These are phyloP conservation scores for Drosophila suboccidentalis DNA, from an alignment of 2,888 invertebrate genomes.

Conservation along the genomic window DNA sequence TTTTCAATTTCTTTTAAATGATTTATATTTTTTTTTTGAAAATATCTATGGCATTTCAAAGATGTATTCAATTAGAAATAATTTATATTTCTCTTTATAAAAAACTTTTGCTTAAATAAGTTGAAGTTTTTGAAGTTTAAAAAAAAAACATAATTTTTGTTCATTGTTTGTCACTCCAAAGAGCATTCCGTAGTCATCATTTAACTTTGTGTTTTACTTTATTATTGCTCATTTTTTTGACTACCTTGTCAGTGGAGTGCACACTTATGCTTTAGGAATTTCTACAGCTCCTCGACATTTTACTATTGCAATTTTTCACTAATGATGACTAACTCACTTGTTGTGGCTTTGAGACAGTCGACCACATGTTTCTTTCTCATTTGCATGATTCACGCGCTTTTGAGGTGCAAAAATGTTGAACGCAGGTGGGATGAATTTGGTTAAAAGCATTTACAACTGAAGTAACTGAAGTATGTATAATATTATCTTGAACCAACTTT, in stretches of 20 bases:
- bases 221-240: constrained; percentile 12
- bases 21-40: too few species aligned
- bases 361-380: constrained; percentile 39
- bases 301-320: constrained; percentile 68
- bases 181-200: constrained; percentile 24
- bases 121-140: background rate
- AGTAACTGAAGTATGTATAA: background rate
- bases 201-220: background rate
- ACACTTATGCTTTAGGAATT: constrained; percentile 76
- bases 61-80: too few species aligned
- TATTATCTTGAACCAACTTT: background rate
- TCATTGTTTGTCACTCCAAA: background rate
- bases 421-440: constrained; percentile 49
- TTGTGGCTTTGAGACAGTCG: constrained; percentile 33
- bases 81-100: too few species aligned
- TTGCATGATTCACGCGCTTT: constrained; percentile 70
- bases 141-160: too few species aligned
- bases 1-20: too few species aligned
- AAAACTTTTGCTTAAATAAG: too few species aligned
- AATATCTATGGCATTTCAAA: too few species aligned
- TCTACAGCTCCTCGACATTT: constrained; percentile 48
- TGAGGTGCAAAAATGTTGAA: constrained; percentile 58
- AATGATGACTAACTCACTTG: constrained; percentile 75
- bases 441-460: constrained; percentile 13
- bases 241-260: constrained; percentile 33